Evolutionary conservation across 92 coral and sea anemone genomes (phyloP), one percentile per base, ranked within the genome.

Genomic region (Epizoanthus ramosus): DNA sequence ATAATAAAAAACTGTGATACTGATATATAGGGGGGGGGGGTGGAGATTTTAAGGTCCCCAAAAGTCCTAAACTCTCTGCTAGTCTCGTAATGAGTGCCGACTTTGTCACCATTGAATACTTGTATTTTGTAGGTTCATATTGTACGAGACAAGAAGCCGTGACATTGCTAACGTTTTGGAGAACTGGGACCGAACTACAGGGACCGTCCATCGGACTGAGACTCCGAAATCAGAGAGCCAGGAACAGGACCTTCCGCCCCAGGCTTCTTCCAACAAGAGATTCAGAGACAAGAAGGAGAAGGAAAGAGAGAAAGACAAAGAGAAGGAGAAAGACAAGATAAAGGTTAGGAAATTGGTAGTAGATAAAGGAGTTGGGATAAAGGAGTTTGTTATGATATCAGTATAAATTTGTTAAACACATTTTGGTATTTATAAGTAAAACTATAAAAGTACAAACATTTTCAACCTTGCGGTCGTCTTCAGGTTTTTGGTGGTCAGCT

Each of bases 101-200:
- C 7, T 3, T 1, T 63, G 19, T n/a, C 21, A 13, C 28, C 59
- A 10, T 68, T n/a, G 14, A 4, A 23, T 8, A 75, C 73, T 5
- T 41, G 57, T n/a, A 14, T 60, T 50, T 71, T 71, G 3, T 35
- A 97, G 99, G 92, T 97, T 97, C 71, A 83, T 58, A 24, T 61
- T 84, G 57, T 97, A 92, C 64, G 99, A 97, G 90, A 50, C 90
- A 45, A 90, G 97, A 71, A 91, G 92, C 45, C 99, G 99, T 66
- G 99, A 97, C 58, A 88, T 97, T 22, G 98, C 95, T 52, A 83
- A 80, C 80, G 74, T 94, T 59, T 88, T 97, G 37, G 96, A 97
- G 73, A 88, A 85, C 91, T 97, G 99, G 99, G 99, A 97, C 83
- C 93, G 99, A 52, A 79, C 92, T 24, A 90, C 97, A 9, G 99